phyloP scores from a whole-genome alignment of 2,113 vertebrate genomes.

The Alectura lathami region DNA sequence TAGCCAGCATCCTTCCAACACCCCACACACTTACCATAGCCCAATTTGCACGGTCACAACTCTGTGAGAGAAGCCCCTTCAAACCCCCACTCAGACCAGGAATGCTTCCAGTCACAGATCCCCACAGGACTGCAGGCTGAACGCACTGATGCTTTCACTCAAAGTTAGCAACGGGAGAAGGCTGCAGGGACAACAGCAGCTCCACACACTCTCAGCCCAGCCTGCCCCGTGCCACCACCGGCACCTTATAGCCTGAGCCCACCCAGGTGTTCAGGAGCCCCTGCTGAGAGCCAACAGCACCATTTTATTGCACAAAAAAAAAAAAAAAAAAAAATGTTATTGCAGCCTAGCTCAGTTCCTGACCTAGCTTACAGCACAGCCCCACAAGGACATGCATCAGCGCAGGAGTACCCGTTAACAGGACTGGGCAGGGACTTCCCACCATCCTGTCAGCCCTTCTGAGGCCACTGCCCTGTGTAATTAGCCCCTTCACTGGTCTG shows the following conservation, averaged over 20 bases:
- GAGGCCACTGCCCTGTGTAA: background rate
- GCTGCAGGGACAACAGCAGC: background rate
- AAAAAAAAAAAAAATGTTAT: too few relatives aligned
- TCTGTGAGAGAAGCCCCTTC: background rate
- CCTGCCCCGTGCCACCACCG: rapidly evolving
- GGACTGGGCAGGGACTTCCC: background rate
- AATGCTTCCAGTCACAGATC: background rate
- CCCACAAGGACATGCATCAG: background rate
- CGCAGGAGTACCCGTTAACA: background rate
- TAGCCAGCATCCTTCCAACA: background rate
- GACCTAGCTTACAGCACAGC: background rate
- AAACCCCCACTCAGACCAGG: background rate
- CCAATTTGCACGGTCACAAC: background rate
- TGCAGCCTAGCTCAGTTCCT: background rate
- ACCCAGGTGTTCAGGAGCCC: rapidly evolving
- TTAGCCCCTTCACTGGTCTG: rapidly evolving
- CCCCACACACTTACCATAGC: background rate
- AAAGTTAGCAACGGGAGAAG: background rate
- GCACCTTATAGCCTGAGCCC: background rate
- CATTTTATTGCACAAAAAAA: background rate
- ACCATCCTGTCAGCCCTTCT: background rate
- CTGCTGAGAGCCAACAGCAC: background rate
- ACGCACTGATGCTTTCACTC: rapidly evolving
- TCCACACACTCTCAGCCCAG: background rate
- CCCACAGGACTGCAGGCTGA: background rate